Evolutionary conservation across 2,888 invertebrate genomes (phyloP).

Genomic region (Carcina quercana): DNA sequence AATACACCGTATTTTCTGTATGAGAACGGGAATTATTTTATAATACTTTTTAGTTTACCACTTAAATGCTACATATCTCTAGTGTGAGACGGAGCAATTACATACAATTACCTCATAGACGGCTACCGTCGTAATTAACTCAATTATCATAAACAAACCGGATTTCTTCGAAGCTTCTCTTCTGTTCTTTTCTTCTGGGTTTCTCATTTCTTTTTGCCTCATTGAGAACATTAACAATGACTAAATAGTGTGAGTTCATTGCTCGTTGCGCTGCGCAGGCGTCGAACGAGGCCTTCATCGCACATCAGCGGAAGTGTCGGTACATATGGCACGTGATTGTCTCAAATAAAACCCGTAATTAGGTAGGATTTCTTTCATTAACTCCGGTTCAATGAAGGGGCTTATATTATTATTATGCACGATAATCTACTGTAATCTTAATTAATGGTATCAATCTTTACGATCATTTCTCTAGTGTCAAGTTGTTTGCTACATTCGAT

Average conservation of each 20-base stretch:
- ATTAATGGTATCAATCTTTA: too few relatives aligned
- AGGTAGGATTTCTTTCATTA: conserved; percentile 1
- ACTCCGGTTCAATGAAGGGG: too few relatives aligned
- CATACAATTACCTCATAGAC: conserved; percentile 4
- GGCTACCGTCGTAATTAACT: conserved; percentile 5
- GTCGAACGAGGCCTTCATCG: too few relatives aligned
- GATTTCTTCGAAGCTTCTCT: conserved; percentile 3
- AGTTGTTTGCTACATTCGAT: too few relatives aligned
- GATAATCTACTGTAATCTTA: too few relatives aligned
- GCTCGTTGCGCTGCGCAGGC: too few relatives aligned
- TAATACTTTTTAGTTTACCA: too few relatives aligned
- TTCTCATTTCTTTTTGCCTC: conserved; percentile 8
- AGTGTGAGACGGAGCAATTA: conserved; percentile 5
- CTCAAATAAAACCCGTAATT: not conserved
- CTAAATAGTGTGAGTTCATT: conserved; percentile 7
- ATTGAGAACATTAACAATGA: not conserved
- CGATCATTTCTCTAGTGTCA: too few relatives aligned
- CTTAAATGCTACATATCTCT: too few relatives aligned
- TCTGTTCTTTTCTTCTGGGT: conserved; percentile 4
- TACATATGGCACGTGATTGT: conserved; percentile 3
- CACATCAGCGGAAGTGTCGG: conserved; percentile 10
- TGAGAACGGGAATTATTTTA: too few relatives aligned
- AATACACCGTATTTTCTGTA: too few relatives aligned
- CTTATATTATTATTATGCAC: too few relatives aligned
- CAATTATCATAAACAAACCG: conserved; percentile 7